Conservation (phyloP, 2,113 vertebrate genomes). For the Axis porcinus region DNA sequence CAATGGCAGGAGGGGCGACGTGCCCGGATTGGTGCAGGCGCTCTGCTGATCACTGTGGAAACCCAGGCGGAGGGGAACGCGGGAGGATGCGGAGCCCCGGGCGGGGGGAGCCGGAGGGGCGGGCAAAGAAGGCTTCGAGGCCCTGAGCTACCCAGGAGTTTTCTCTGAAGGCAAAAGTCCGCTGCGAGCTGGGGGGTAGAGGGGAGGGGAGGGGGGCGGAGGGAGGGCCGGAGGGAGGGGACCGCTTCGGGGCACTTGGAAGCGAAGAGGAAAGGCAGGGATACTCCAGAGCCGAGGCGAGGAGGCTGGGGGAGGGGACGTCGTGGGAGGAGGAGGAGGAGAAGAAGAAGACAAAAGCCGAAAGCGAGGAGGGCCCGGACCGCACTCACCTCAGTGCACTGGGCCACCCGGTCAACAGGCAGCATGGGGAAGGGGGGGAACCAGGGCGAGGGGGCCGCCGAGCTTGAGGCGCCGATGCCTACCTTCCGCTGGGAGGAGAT, state of each 20-base stretch:
- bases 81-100: slow-evolving; percentile 46
- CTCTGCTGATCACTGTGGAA: slow-evolving; percentile 77
- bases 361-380: not conserved
- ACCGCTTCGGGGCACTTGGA: slow-evolving; percentile 37
- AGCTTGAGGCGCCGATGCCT: slow-evolving; percentile 68
- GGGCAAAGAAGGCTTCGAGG: slow-evolving; percentile 3
- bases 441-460: slow-evolving; percentile 77
- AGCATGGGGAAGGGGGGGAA: slow-evolving; percentile 85
- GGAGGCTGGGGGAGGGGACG: slow-evolving; percentile 67
- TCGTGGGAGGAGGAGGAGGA: slow-evolving; percentile 27
- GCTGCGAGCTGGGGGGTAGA: not conserved
- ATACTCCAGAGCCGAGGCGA: slow-evolving; percentile 5
- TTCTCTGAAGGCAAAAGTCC: slow-evolving; percentile 59
- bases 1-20: slow-evolving; percentile 74
- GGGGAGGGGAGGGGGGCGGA: not conserved
- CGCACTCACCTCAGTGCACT: slow-evolving; percentile 33
- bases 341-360: slow-evolving; percentile 70
- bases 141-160: slow-evolving; percentile 16
- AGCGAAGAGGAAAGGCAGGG: not conserved
- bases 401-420: not conserved
- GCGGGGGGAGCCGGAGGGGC: slow-evolving; percentile 37
- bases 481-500: slow-evolving; percentile 94
- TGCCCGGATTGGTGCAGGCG: slow-evolving; percentile 69
- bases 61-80: slow-evolving; percentile 45
- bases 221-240: slow-evolving; percentile 24